These are phyloP conservation scores for Orthonevra nobilis DNA, from an alignment of 2,888 invertebrate species.

Conservation along the genomic window DNA sequence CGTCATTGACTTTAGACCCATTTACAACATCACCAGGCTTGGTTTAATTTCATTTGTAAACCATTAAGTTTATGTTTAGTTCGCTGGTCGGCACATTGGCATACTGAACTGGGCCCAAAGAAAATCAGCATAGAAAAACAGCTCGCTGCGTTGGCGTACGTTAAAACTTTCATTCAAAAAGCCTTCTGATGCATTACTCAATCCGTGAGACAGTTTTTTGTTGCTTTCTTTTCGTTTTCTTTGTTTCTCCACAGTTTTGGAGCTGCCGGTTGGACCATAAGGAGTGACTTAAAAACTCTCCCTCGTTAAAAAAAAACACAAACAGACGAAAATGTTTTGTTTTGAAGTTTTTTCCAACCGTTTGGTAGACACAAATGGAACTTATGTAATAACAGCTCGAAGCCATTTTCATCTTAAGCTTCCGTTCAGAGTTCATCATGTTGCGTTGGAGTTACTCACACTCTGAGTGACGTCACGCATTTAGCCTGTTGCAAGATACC, in stretches of 20 bases:
- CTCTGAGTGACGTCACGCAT: conserved; percentile 46
- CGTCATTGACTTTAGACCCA: too few relatives aligned
- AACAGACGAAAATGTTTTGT: conserved; percentile 1
- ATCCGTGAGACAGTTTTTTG: conserved; percentile 10
- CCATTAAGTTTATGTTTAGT: too few relatives aligned
- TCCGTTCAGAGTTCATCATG: background rate
- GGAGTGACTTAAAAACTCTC: conserved; percentile 10
- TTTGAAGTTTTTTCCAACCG: conserved; percentile 7
- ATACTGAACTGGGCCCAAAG: conserved; percentile 9
- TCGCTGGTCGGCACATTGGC: too few relatives aligned
- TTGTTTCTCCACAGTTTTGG: background rate
- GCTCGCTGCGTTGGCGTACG: conserved; percentile 49
- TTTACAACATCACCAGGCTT: too few relatives aligned
- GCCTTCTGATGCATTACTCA: conserved; percentile 27
- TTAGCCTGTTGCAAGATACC: conserved; percentile 41
- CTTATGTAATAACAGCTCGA: too few relatives aligned
- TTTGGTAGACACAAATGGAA: too few relatives aligned
- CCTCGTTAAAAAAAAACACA: background rate
- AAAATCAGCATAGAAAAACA: conserved; percentile 42
- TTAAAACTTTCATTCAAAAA: conserved; percentile 46
- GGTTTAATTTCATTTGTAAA: too few relatives aligned
- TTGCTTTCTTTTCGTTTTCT: background rate
- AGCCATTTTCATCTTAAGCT: background rate
- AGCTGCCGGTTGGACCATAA: background rate
- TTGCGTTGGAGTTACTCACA: conserved; percentile 24